Conservation (phyloP, 1,140 invertebrate genomes). For the Chelonus insularis region DNA sequence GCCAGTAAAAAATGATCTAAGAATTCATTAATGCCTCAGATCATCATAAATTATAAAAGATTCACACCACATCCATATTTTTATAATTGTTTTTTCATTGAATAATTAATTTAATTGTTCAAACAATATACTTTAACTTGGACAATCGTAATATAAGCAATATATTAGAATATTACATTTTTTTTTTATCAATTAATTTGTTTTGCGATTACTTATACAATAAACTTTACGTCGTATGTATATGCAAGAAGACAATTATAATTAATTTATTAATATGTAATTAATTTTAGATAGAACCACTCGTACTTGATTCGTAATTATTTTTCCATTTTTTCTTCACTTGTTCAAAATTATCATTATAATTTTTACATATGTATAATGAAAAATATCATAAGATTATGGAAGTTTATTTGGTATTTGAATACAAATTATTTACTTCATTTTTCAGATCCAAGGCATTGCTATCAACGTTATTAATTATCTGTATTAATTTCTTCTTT, state of each 20-base stretch:
- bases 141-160: background rate
- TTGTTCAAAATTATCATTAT: background rate
- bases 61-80: too few relatives aligned
- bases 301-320: too few relatives aligned
- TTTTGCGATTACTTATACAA: background rate
- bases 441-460: constrained; percentile 50
- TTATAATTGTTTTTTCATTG: too few relatives aligned
- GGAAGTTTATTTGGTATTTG: constrained; percentile 21
- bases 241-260: constrained; percentile 5
- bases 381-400: constrained; percentile 15
- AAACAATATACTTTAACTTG: too few relatives aligned
- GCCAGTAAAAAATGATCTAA: too few relatives aligned
- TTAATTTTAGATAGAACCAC: background rate
- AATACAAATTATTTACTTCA: constrained; percentile 6
- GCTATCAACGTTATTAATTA: constrained; percentile 44
- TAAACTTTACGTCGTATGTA: background rate
- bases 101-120: too few relatives aligned
- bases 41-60: too few relatives aligned
- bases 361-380: constrained; percentile 13
- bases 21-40: too few relatives aligned
- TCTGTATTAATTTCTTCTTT: constrained; percentile 33
- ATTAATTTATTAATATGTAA: constrained; percentile 3
- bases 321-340: background rate
- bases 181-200: constrained; percentile 14
- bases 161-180: constrained; percentile 15